A percentile compares a stretch with the other conserved stretches of the same genome.
Evolutionary conservation across 1,140 invertebrate genomes (phyloP).

Genomic region (Streblospio benedicti): DNA sequence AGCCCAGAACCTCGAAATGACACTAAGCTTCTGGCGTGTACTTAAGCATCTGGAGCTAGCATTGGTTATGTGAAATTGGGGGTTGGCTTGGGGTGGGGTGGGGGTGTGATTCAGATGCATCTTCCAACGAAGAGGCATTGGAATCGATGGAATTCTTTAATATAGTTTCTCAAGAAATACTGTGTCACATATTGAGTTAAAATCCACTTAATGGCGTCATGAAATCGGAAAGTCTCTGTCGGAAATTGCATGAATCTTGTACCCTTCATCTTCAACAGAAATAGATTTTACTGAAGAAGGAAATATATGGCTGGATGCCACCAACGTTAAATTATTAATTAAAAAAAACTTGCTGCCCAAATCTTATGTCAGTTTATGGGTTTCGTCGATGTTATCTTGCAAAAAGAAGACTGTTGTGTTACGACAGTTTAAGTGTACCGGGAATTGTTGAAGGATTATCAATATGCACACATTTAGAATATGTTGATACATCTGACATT

Average conservation of each 20-base stretch:
- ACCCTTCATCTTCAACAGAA: conserved; percentile 22
- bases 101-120: too few species aligned
- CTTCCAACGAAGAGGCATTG: too few species aligned
- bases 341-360: too few species aligned
- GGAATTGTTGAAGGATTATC: conserved; percentile 32
- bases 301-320: conserved; percentile 27
- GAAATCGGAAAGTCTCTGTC: conserved; percentile 23
- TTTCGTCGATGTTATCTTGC: conserved; percentile 26
- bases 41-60: too few species aligned
- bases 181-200: conserved; percentile 24
- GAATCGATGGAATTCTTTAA: conserved; percentile 18
- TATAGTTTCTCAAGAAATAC: conserved; percentile 24
- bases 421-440: conserved; percentile 26
- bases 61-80: too few species aligned
- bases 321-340: conserved; percentile 27
- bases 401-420: conserved; percentile 23
- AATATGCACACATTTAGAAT: conserved; percentile 24
- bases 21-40: too few species aligned
- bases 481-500: conserved; percentile 33
- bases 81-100: too few species aligned
- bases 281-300: conserved; percentile 27
- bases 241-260: conserved; percentile 25
- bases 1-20: too few species aligned
- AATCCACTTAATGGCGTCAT: conserved; percentile 24
- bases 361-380: conserved; percentile 30